These are phyloP conservation scores for Crepidodera aurea DNA, from an alignment of 2,888 invertebrate genomes.

Conservation along the genomic window DNA sequence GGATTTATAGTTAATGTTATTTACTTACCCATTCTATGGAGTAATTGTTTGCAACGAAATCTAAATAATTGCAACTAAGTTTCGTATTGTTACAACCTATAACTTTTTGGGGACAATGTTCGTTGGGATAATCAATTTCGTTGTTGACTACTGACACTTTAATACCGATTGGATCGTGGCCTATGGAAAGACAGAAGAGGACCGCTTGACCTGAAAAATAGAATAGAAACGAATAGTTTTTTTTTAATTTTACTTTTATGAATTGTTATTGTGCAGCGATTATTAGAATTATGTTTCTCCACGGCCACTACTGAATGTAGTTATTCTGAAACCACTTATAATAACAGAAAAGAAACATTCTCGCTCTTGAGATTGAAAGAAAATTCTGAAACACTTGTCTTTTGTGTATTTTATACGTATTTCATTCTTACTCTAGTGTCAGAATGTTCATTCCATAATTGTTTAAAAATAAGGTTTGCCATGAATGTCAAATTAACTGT, in stretches of 20 bases:
- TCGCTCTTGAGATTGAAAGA: no score
- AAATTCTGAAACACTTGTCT: no score
- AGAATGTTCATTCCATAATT: no score
- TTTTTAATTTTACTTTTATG: background rate
- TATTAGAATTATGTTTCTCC: no score
- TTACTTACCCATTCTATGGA: conserved; percentile 72
- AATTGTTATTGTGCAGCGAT: no score
- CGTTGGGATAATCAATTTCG: conserved; percentile 66
- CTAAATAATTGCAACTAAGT: conserved; percentile 81
- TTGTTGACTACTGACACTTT: conserved; percentile 83
- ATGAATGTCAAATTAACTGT: no score
- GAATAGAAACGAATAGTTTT: background rate
- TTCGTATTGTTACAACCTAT: conserved; percentile 55
- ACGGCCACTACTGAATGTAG: no score
- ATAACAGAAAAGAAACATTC: no score
- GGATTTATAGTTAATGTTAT: background rate
- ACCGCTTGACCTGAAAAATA: conserved; percentile 70
- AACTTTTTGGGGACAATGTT: conserved; percentile 46
- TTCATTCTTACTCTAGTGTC: no score
- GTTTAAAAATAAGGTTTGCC: no score
- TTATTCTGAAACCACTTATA: no score
- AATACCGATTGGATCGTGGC: conserved; percentile 83
- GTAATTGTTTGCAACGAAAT: conserved; percentile 69
- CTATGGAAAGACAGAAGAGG: conserved; percentile 87
- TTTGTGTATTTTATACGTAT: no score